These are phyloP conservation scores for Orbicella faveolata DNA, from an alignment of 64 coral and sea anemone genomes.

Conservation along the genomic window DNA sequence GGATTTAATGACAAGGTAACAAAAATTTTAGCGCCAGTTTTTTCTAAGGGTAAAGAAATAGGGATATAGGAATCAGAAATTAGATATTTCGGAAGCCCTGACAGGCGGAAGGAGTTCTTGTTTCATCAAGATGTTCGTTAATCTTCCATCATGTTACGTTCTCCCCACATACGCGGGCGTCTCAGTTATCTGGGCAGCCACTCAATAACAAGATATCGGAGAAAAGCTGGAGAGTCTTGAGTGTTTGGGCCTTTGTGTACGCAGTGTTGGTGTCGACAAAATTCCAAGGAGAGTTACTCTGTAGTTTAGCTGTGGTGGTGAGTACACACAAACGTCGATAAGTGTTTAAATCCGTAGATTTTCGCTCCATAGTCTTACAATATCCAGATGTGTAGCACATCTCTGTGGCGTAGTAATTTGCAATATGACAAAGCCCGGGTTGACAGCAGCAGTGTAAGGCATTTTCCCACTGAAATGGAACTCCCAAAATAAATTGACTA, in stretches of 20 bases:
- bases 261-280: not conserved
- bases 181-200: not conserved
- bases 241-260: not conserved
- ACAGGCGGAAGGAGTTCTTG: not conserved
- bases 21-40: no score
- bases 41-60: not conserved
- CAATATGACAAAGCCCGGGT: no score
- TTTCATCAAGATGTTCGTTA: not conserved
- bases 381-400: no score
- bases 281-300: not conserved
- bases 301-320: not conserved
- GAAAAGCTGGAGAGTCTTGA: not conserved
- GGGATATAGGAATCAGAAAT: not conserved
- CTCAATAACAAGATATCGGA: not conserved
- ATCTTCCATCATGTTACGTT: no score
- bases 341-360: no score
- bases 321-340: no score
- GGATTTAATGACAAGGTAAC: no score
- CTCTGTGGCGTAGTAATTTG: no score
- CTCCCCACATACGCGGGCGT: not conserved
- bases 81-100: not conserved
- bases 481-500: no score
- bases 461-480: no score
- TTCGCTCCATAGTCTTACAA: no score
- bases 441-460: no score